Evolutionary conservation across 2,113 vertebrate genomes (phyloP).

Genomic region (Pogonocichla stellata): DNA sequence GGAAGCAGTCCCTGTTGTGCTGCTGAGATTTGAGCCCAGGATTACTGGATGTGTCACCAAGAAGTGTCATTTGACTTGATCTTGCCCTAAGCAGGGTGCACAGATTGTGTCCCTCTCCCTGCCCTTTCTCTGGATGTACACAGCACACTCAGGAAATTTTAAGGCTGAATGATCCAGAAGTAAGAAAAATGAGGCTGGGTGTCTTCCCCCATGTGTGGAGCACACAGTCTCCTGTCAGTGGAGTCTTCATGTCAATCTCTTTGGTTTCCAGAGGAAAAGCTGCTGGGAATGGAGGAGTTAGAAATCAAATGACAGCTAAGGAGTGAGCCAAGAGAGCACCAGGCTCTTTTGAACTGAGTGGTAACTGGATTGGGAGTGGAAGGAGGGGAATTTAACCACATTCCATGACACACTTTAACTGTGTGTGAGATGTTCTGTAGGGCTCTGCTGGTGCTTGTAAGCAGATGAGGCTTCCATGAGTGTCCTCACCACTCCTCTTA

Average conservation of each 20-base stretch:
- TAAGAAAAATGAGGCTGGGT: background rate
- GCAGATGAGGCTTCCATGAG: fast-evolving
- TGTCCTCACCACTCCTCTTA: background rate
- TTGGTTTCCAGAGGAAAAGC: background rate
- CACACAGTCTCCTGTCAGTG: background rate
- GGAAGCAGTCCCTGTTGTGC: background rate
- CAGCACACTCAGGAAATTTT: background rate
- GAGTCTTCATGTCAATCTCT: background rate
- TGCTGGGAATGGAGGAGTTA: background rate
- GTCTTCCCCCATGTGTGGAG: background rate
- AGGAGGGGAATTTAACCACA: background rate
- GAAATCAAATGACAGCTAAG: background rate
- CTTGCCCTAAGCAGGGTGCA: fast-evolving
- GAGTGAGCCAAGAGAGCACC: background rate
- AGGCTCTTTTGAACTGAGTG: background rate
- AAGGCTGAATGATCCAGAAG: background rate
- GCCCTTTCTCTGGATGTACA: background rate
- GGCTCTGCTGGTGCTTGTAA: background rate
- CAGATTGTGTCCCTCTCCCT: background rate
- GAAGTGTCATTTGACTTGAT: background rate
- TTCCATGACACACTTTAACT: background rate
- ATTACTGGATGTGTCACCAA: background rate
- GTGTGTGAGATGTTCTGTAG: background rate
- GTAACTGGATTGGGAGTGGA: background rate
- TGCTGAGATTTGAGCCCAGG: background rate